Base-by-base conservation (phyloP, 2,797 vertebrate species). In the Anguilla obscura region DNA sequence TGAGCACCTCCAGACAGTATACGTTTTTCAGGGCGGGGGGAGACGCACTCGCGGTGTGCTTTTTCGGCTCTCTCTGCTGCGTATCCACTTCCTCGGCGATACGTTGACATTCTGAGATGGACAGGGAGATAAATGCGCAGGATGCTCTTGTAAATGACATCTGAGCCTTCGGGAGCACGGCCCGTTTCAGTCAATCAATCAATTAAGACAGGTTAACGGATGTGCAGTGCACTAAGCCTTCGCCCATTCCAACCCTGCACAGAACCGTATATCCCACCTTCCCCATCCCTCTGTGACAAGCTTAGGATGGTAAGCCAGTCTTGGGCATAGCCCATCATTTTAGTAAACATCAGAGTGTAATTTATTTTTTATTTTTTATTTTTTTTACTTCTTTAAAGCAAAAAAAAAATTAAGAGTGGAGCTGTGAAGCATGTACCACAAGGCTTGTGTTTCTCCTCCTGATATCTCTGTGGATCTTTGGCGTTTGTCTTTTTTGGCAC, bases 101-200 rank as follows among this genome's bases (percentile, higher is more conserved):
- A 92, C 91, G 91, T 93, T 89, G 91, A 91, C 89, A 89, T 82
- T 93, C 92, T 90, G 92, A 93, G 94, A 94, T 92, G 90, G 94
- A 93, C 92, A 92, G 94, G 91, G 92, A 92, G 93, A 92, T 93
- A 91, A 93, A 95, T 96, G 95, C 94, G 92, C 86, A 91, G 90
- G 93, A 92, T 88, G 91, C 91, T 92, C 92, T 93, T 91, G 92
- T 88, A 88, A 93, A 93, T 95, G 94, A 96, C 93, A 93, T 90
- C 85, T 24, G 86, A 94, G 93, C 94, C 92, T 82, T 92, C 56
- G 94, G 91, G 92, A 92, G 92, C 91, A 92, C 94, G 93, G 90
- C 93, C 93, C 93, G 92, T 94, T 96, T 96, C 93, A 92, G 93
- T 95, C 94, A 94, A 90, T 95, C 93, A 94, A 92, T 93, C 92